A percentile compares a stretch with the other conserved stretches of the same genome.
These are phyloP conservation scores for Brachyalestes nurse DNA, from an alignment of 2,797 vertebrate genomes.

Conservation along the genomic window DNA sequence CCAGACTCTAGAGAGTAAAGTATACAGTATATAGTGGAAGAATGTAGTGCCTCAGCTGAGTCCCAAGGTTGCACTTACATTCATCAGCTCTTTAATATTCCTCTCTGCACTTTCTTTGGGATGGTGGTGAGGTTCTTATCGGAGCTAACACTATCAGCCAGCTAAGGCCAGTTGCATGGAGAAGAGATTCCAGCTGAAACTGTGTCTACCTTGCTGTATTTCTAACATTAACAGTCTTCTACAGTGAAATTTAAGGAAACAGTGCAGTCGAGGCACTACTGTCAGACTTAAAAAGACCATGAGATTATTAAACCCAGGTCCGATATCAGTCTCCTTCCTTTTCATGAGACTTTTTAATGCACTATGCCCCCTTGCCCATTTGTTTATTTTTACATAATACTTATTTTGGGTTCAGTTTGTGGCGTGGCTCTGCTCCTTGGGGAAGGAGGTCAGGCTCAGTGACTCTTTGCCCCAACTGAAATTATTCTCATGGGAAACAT, in stretches of 20 bases:
- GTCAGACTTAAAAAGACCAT: background rate
- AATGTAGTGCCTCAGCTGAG: background rate
- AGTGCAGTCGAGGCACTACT: background rate
- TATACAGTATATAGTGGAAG: background rate
- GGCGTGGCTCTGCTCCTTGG: constrained; percentile 49
- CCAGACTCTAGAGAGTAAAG: too few relatives aligned
- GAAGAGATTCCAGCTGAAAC: background rate
- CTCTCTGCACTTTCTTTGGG: background rate
- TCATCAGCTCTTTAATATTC: background rate
- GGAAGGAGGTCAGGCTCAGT: constrained; percentile 53
- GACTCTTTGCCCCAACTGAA: constrained; percentile 68
- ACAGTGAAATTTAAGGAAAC: background rate
- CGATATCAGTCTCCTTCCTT: constrained; percentile 23
- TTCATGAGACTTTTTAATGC: constrained; percentile 56
- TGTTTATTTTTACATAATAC: constrained; percentile 62
- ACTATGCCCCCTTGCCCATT: constrained; percentile 55
- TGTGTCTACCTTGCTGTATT: background rate
- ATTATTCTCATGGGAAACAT: constrained; percentile 76
- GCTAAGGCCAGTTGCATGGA: background rate
- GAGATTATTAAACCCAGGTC: constrained; percentile 5
- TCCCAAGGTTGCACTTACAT: too few relatives aligned
- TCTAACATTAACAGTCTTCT: background rate
- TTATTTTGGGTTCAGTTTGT: constrained; percentile 62
- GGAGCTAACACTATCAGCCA: background rate
- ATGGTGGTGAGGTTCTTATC: background rate